Evolutionary conservation across 2,797 vertebrate species (phyloP).

Genomic region (Cossypha dichroa): DNA sequence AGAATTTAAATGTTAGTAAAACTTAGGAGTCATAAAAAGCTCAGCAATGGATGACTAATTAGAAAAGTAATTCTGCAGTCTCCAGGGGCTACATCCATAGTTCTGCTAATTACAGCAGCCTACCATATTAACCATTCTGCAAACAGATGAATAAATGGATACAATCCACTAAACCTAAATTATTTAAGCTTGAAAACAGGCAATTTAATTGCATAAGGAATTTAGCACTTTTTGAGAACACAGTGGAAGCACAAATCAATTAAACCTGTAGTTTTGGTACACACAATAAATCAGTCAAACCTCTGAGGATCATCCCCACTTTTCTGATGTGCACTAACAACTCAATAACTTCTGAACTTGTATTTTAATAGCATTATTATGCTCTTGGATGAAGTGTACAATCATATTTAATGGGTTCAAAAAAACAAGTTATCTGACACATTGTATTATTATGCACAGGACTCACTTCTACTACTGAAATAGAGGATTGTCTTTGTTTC

Average conservation of each 20-base stretch:
- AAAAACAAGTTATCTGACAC: not conserved
- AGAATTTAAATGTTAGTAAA: conserved; percentile 23
- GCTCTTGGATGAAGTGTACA: not conserved
- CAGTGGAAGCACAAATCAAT: not conserved
- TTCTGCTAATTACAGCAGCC: not conserved
- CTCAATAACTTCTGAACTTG: not conserved
- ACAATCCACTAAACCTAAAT: not conserved
- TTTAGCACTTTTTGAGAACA: conserved; percentile 16
- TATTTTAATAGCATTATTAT: not conserved
- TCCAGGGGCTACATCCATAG: not conserved
- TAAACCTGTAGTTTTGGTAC: not conserved
- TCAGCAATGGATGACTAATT: not conserved
- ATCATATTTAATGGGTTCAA: not conserved
- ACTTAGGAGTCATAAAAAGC: not conserved
- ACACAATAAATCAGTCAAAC: not conserved
- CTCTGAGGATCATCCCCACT: not conserved
- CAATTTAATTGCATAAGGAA: conserved; percentile 6
- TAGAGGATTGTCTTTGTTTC: not conserved
- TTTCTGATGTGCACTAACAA: not conserved
- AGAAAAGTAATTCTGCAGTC: conserved; percentile 4
- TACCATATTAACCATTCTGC: not conserved
- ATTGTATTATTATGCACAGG: not conserved
- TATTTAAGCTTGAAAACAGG: not conserved
- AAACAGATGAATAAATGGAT: not conserved
- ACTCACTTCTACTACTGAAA: not conserved